A percentile compares a stretch with the other conserved stretches of the same genome.
Evolutionary conservation across 2,888 invertebrate species (phyloP).

Genomic region (Archaeoteleia sp.): DNA sequence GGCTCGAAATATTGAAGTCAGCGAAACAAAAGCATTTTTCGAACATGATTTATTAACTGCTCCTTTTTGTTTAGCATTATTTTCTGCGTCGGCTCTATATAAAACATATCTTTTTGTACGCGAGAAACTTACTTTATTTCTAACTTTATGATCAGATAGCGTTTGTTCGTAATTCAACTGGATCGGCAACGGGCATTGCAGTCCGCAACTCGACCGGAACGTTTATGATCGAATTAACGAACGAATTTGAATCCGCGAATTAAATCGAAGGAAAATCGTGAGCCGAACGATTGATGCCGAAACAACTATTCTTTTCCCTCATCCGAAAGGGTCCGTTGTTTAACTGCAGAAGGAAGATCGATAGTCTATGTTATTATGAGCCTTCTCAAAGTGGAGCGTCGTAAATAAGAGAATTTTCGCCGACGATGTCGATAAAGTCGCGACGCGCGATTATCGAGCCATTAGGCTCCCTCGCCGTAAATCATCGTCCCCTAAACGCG

Average conservation of each 20-base stretch:
- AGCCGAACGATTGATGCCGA: background rate
- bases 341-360: background rate
- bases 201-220: no score
- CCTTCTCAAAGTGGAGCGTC: constrained; percentile 25
- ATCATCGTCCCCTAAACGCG: constrained; percentile 37
- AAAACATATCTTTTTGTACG: no score
- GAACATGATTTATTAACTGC: background rate
- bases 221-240: no score
- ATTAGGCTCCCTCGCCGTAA: constrained; percentile 31
- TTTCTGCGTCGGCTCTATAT: no score
- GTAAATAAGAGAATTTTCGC: constrained; percentile 36
- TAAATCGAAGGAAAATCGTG: no score
- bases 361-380: constrained; percentile 7
- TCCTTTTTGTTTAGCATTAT: background rate
- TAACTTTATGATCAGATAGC: no score
- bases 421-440: constrained; percentile 39
- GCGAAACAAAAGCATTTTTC: constrained; percentile 1
- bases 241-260: no score
- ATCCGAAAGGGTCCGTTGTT: background rate
- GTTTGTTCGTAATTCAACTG: no score
- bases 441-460: constrained; percentile 41
- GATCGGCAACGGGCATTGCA: no score
- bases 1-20: constrained; percentile 1
- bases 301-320: constrained; percentile 3
- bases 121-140: no score